Base-by-base conservation (phyloP, 2,888 invertebrate species). In the Synanthedon myopaeformis region DNA sequence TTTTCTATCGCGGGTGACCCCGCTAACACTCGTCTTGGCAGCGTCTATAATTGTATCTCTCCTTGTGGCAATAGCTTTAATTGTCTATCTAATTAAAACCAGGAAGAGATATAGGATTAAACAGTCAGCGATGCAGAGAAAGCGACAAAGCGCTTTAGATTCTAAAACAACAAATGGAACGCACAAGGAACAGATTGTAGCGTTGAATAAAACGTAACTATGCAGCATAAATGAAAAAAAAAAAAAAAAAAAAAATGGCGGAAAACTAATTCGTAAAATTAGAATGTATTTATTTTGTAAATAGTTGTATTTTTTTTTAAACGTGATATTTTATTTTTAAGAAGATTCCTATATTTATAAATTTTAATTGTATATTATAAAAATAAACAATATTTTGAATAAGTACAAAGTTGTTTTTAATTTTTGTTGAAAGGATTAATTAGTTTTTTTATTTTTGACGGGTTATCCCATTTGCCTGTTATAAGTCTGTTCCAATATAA, bases 401-500 rank as follows among this genome's bases (percentile, higher is more conserved):
- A 45, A 45, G n/a, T 45, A 3, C 13, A 13, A n/a, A 5, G n/a
- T 6, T 3, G 19, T 23, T 49, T 49, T 17, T 49, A 49, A 42
- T 53, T 56, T 52, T 54, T 53, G 61, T 63, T 59, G 41, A 74
- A 65, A 0, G 77, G 79, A 45, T 82, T 80, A 17, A 88, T 67
- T 0, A 91, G 58, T 69, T 89, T 91, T 52, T 93, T 84, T 48
- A 92, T 66, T 0, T 68, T 62, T 17, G 74, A 84, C 0, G 94
- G 93, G 6, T 96, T 96, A 69, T 92, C 91, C 94, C 94, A 96
- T 58, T 89, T 82, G 0, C 96, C 96, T 55, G 90, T 94, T 11
- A 96, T 71, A 90, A 97, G 91, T 28, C 92, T 75, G 54, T 92
- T 86, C 98, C 98, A 99, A 71, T 99, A 99, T 0, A 98, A 69